A percentile compares a stretch with the other conserved stretches of the same genome.
phyloP scores from a whole-genome alignment of 2,113 vertebrate genomes.

The Formicarius rufipectus region DNA sequence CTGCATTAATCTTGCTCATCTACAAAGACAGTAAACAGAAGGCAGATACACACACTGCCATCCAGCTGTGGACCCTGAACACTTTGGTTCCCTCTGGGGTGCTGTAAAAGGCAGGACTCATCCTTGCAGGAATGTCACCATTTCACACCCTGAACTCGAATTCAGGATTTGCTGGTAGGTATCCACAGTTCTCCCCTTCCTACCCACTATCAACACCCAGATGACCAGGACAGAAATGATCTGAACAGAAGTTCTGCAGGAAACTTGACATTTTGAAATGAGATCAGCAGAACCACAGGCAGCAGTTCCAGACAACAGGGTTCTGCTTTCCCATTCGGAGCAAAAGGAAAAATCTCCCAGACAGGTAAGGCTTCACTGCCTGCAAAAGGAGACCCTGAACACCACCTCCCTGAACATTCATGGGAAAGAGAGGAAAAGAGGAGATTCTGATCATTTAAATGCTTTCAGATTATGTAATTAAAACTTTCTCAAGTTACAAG shows the following conservation, averaged over 20 bases:
- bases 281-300: background rate
- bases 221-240: background rate
- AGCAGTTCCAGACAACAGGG: background rate
- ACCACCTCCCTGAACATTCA: background rate
- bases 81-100: background rate
- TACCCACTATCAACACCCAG: background rate
- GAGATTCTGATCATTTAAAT: background rate
- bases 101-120: background rate
- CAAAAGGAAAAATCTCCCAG: background rate
- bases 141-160: background rate
- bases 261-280: background rate
- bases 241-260: background rate
- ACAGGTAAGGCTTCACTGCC: background rate
- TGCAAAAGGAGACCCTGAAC: background rate
- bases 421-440: background rate
- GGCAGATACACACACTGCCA: background rate
- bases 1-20: background rate
- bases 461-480: slow-evolving; percentile 6
- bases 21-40: background rate
- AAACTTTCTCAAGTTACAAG: slow-evolving; percentile 7
- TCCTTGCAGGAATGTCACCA: background rate
- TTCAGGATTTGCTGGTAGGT: background rate
- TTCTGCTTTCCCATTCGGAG: background rate
- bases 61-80: background rate
- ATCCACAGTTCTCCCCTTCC: background rate